A percentile compares a stretch with the other conserved stretches of the same genome.
These are phyloP conservation scores for Syndactyla subalaris DNA, from an alignment of 2,797 vertebrate species.

Conservation along the genomic window DNA sequence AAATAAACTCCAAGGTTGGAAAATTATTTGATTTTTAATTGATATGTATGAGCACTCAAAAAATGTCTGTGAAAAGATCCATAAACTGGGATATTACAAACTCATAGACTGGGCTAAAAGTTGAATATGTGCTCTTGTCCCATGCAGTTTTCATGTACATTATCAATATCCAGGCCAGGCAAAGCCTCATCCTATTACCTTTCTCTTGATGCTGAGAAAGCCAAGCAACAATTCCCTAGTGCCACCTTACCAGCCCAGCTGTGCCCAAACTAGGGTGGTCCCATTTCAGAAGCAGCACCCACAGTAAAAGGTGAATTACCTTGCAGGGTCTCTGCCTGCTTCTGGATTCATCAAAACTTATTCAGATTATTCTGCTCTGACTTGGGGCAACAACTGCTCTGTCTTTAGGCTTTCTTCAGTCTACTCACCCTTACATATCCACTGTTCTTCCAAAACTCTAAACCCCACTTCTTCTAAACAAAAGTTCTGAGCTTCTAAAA, in stretches of 20 bases:
- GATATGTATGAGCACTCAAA: background rate
- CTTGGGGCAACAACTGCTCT: background rate
- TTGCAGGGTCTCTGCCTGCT: background rate
- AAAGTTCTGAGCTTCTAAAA: background rate
- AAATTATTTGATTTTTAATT: background rate
- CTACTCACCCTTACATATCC: fast-evolving
- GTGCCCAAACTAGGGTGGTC: background rate
- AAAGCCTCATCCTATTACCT: background rate
- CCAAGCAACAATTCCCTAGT: background rate
- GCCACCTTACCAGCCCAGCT: background rate
- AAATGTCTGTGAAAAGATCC: background rate
- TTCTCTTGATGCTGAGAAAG: background rate
- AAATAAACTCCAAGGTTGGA: background rate
- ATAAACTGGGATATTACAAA: background rate
- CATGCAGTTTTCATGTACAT: background rate
- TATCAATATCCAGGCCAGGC: background rate
- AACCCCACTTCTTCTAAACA: background rate
- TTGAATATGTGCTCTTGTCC: background rate
- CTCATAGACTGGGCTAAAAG: background rate
- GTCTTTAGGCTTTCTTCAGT: background rate
- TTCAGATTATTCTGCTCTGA: background rate
- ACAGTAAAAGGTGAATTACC: background rate
- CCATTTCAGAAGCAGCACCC: background rate
- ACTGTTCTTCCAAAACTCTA: background rate
- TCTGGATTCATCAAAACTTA: background rate